Conservation (phyloP, 2,888 invertebrate genomes). For the Protonemura montana region DNA sequence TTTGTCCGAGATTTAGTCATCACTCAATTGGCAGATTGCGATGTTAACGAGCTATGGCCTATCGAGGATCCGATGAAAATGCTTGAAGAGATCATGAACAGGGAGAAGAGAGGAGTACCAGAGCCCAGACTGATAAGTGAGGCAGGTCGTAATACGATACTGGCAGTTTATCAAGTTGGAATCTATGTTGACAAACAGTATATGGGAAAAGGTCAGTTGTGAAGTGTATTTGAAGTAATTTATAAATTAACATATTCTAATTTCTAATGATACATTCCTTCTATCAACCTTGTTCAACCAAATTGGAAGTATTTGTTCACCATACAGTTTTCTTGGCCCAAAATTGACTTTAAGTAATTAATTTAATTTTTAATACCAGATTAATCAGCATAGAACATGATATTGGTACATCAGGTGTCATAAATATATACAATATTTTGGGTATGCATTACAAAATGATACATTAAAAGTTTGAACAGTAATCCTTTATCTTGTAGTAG, state of each 20-base stretch:
- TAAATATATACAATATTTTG: no score
- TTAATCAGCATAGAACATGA: no score
- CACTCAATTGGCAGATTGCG: constrained; percentile 82
- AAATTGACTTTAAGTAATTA: background rate
- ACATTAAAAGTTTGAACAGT: no score
- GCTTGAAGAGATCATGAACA: constrained; percentile 68
- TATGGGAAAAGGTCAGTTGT: constrained; percentile 77
- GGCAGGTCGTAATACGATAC: constrained; percentile 78
- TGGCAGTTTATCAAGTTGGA: constrained; percentile 87
- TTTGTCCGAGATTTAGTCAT: constrained; percentile 88
- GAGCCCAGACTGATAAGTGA: constrained; percentile 86
- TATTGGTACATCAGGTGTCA: no score
- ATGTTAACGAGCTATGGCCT: constrained; percentile 84
- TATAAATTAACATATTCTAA: background rate
- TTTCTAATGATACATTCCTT: background rate
- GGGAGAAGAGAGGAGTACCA: constrained; percentile 65
- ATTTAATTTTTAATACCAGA: no score
- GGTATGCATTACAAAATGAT: no score
- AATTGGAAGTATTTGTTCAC: no score
- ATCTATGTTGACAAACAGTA: constrained; percentile 83
- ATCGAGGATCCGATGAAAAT: constrained; percentile 80
- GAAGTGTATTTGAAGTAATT: background rate
- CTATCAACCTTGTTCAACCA: no score
- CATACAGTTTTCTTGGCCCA: background rate
- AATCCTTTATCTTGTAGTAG: no score